Conservation (phyloP, 2,888 invertebrate genomes). For the Acanthosoma haemorrhoidale region DNA sequence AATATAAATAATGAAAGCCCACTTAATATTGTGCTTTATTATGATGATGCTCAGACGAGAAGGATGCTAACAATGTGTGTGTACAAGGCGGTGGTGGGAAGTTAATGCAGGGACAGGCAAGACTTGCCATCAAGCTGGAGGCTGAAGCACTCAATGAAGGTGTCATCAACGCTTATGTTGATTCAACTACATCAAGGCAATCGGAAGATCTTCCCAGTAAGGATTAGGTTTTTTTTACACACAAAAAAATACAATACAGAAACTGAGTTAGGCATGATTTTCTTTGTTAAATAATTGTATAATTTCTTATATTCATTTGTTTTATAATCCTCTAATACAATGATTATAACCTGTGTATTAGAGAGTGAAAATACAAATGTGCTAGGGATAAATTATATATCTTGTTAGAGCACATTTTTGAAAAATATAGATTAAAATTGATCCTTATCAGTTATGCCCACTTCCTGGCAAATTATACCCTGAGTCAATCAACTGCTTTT, state of each 20-base stretch:
- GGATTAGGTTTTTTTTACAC: constrained; percentile 27
- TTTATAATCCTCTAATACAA: too few species aligned
- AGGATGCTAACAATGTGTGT: constrained; percentile 29
- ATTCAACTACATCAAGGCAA: constrained; percentile 41
- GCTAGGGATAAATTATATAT: too few species aligned
- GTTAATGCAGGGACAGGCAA: constrained; percentile 44
- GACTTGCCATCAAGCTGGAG: constrained; percentile 39
- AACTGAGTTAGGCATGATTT: background rate
- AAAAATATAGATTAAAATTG: too few species aligned
- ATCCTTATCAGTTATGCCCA: too few species aligned
- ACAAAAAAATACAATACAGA: background rate
- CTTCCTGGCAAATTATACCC: too few species aligned
- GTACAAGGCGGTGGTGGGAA: constrained; percentile 45
- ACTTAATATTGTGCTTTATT: constrained; percentile 25
- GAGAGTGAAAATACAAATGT: too few species aligned
- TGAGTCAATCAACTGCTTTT: too few species aligned
- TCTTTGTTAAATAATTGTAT: background rate
- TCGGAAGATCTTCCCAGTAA: constrained; percentile 46
- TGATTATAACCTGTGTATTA: too few species aligned
- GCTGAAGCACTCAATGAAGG: constrained; percentile 36
- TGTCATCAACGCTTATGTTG: constrained; percentile 41
- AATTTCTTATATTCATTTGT: too few species aligned
- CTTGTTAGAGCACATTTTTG: too few species aligned
- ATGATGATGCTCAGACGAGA: constrained; percentile 22
- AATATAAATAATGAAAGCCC: constrained; percentile 15